Evolutionary conservation across 1,140 invertebrate genomes (phyloP).

Genomic region (Monochamus saltuarius): DNA sequence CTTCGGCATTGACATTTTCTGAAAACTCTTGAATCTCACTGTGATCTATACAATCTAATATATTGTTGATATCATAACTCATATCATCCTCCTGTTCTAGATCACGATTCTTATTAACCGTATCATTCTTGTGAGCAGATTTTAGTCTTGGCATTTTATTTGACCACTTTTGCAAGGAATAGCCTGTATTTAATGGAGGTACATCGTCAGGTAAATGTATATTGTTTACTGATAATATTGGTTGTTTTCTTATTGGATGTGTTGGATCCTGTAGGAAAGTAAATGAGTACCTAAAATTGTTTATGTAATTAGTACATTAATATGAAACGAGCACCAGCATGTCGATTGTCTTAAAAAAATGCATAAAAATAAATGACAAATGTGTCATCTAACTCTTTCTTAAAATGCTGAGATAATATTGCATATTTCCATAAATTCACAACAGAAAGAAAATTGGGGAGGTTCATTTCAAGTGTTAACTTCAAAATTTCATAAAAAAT

Average conservation of each 20-base stretch:
- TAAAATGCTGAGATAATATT: too few species aligned
- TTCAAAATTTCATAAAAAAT: too few species aligned
- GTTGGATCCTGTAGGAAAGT: neutral
- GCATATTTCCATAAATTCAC: too few species aligned
- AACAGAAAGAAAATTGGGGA: too few species aligned
- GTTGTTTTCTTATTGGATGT: neutral
- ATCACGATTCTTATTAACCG: neutral
- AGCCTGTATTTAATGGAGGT: slow-evolving; percentile 25
- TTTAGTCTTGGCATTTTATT: slow-evolving; percentile 32
- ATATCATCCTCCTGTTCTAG: slow-evolving; percentile 18
- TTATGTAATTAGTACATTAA: neutral
- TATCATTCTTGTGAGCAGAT: slow-evolving; percentile 7
- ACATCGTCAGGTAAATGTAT: slow-evolving; percentile 27
- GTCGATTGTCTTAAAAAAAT: too few species aligned
- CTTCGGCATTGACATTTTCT: neutral
- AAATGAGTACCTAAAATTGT: slow-evolving; percentile 7
- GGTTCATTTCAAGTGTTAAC: too few species aligned
- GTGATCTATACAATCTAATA: slow-evolving; percentile 8
- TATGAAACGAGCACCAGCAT: too few species aligned
- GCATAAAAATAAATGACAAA: too few species aligned
- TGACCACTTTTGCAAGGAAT: slow-evolving; percentile 32
- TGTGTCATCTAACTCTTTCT: too few species aligned
- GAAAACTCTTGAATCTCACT: neutral
- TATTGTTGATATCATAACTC: slow-evolving; percentile 21
- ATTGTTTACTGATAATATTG: slow-evolving; percentile 23